Percentiles rank a stretch among this genome's conserved stretches.
Conservation (phyloP, 2,888 invertebrate species). For the Trachelus iudaicus region DNA sequence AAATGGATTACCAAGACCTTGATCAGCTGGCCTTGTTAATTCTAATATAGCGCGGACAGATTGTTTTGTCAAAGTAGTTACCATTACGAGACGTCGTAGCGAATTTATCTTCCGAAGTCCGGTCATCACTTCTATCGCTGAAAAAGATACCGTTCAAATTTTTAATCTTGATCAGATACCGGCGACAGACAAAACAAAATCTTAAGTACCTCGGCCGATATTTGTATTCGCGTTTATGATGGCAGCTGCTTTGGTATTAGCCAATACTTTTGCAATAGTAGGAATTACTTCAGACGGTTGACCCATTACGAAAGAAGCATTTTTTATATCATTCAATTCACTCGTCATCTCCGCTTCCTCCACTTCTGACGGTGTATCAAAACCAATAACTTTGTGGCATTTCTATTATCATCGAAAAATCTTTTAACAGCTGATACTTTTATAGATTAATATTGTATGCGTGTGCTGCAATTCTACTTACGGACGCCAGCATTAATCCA, state of each 20-base stretch:
- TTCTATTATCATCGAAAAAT: constrained; percentile 36
- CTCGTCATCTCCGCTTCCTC: constrained; percentile 62
- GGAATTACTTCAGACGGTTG: constrained; percentile 50
- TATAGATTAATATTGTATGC: background rate
- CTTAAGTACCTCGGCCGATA: constrained; percentile 51
- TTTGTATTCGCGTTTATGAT: constrained; percentile 58
- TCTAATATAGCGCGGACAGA: constrained; percentile 62
- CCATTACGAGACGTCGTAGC: constrained; percentile 55
- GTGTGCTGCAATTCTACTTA: constrained; percentile 34
- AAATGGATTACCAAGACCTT: constrained; percentile 53
- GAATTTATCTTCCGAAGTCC: constrained; percentile 53
- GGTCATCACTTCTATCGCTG: constrained; percentile 58
- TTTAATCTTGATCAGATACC: background rate
- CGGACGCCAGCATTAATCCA: constrained; percentile 58
- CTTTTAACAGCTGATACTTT: background rate
- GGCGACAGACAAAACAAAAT: background rate
- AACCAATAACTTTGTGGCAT: constrained; percentile 59
- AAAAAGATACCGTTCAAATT: constrained; percentile 17
- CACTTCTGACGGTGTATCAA: constrained; percentile 58
- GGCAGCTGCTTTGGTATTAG: constrained; percentile 49
- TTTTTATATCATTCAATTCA: constrained; percentile 58
- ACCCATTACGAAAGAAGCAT: constrained; percentile 59
- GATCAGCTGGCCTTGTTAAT: constrained; percentile 52
- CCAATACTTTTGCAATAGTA: constrained; percentile 46
- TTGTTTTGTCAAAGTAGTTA: constrained; percentile 61